Percentiles rank a stretch among this genome's conserved stretches.
Conservation (phyloP, 2,888 invertebrate species). For the Baronia brevicornis region DNA sequence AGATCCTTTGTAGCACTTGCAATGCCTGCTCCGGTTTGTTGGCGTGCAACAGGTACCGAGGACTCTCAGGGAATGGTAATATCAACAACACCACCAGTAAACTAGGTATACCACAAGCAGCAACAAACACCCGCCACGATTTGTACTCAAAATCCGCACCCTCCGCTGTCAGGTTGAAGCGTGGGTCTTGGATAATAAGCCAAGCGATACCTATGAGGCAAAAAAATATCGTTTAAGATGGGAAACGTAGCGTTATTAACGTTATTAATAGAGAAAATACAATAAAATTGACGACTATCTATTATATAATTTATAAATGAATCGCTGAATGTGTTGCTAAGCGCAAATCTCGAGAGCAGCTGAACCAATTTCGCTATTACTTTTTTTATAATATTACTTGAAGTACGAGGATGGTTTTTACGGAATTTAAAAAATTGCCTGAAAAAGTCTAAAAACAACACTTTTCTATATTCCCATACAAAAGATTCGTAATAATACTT, state of each 20-base stretch:
- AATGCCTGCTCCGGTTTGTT: conserved; percentile 67
- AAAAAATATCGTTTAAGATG: neutral
- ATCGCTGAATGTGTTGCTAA: too few species aligned
- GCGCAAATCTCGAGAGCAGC: too few species aligned
- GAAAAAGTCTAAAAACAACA: too few species aligned
- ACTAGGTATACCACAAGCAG: conserved; percentile 76
- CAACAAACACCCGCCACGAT: conserved; percentile 79
- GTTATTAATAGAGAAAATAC: too few species aligned
- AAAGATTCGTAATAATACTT: too few species aligned
- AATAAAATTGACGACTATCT: too few species aligned
- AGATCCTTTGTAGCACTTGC: conserved; percentile 71
- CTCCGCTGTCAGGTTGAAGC: conserved; percentile 43
- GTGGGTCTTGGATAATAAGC: conserved; percentile 54
- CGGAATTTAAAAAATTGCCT: too few species aligned
- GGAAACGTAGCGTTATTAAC: neutral
- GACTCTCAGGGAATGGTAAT: conserved; percentile 75
- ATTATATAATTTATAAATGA: too few species aligned
- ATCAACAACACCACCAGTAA: conserved; percentile 66
- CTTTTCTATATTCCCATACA: too few species aligned
- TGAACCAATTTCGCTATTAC: neutral
- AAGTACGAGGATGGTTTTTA: neutral
- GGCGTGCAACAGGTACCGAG: conserved; percentile 69
- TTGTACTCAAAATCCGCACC: conserved; percentile 61
- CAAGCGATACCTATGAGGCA: conserved; percentile 59
- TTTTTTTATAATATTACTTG: neutral